Evolutionary conservation across 2,113 vertebrate species (phyloP).

Genomic region (Laterallus jamaicensis): DNA sequence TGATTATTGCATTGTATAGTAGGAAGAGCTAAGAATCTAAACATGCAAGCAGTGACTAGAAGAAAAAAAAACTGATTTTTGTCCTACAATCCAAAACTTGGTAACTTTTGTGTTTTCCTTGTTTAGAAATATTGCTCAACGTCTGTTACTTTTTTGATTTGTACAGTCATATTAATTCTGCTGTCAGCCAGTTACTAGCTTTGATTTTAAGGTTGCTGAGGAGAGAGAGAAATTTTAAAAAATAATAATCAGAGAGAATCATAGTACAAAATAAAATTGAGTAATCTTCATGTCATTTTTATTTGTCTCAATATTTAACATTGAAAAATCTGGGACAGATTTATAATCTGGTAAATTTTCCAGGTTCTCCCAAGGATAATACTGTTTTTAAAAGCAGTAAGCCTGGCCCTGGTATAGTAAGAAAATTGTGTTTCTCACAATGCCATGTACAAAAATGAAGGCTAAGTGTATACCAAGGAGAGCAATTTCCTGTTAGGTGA

Average conservation of each 20-base stretch:
- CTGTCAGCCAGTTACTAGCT: background rate
- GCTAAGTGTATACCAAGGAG: background rate
- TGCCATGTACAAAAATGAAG: background rate
- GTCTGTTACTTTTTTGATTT: background rate
- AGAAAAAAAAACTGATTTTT: background rate
- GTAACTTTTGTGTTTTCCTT: background rate
- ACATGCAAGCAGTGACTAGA: background rate
- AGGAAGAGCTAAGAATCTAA: background rate
- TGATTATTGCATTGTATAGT: background rate
- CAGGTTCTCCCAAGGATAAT: background rate
- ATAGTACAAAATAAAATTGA: background rate
- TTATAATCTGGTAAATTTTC: slow-evolving; percentile 29
- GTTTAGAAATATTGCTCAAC: background rate
- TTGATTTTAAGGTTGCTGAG: background rate
- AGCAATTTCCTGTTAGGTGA: background rate
- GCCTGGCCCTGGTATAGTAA: background rate
- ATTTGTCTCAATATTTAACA: background rate
- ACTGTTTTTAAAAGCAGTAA: background rate
- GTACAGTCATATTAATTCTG: background rate
- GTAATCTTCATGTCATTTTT: background rate
- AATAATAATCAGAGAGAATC: background rate
- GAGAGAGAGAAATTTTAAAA: background rate
- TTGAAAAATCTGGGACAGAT: slow-evolving; percentile 13
- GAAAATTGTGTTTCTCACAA: slow-evolving; percentile 1
- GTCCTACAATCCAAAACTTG: background rate